These are phyloP conservation scores for Dicyrtomina minuta DNA, from an alignment of 2,888 invertebrate species.

Conservation along the genomic window DNA sequence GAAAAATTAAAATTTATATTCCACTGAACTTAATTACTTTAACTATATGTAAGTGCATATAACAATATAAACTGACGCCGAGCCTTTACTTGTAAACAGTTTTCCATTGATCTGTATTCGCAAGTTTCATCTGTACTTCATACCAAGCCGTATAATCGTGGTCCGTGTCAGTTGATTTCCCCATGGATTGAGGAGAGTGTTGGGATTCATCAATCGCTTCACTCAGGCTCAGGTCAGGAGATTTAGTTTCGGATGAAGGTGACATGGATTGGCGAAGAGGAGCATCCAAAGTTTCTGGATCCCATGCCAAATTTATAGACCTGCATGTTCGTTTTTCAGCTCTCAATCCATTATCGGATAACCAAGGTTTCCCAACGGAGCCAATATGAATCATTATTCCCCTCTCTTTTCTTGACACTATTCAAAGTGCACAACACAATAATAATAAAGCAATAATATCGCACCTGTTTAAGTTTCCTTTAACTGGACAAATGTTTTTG, in stretches of 20 bases:
- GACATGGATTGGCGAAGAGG: no score
- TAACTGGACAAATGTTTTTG: no score
- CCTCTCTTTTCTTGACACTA: no score
- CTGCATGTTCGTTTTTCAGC: slow-evolving; percentile 35
- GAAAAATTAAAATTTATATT: background rate
- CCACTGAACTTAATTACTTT: background rate
- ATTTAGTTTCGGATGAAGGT: background rate
- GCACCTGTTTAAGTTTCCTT: no score
- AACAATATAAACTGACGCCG: background rate
- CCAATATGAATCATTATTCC: no score
- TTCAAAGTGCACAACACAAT: background rate
- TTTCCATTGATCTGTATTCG: slow-evolving; percentile 31
- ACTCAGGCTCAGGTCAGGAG: background rate
- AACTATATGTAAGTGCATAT: background rate
- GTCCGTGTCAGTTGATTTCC: background rate
- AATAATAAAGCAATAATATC: background rate
- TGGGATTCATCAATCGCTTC: no score
- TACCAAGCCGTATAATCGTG: slow-evolving; percentile 20
- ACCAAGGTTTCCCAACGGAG: slow-evolving; percentile 27
- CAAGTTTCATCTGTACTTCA: slow-evolving; percentile 42
- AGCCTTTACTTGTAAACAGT: slow-evolving; percentile 37
- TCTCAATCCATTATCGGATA: slow-evolving; percentile 41
- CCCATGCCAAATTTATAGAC: slow-evolving; percentile 34
- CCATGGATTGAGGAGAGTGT: no score
- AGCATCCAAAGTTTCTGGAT: slow-evolving; percentile 8